A percentile compares a stretch with the other conserved stretches of the same genome.
Conservation (phyloP, 1,140 invertebrate genomes). For the Archivesica marissinica region DNA sequence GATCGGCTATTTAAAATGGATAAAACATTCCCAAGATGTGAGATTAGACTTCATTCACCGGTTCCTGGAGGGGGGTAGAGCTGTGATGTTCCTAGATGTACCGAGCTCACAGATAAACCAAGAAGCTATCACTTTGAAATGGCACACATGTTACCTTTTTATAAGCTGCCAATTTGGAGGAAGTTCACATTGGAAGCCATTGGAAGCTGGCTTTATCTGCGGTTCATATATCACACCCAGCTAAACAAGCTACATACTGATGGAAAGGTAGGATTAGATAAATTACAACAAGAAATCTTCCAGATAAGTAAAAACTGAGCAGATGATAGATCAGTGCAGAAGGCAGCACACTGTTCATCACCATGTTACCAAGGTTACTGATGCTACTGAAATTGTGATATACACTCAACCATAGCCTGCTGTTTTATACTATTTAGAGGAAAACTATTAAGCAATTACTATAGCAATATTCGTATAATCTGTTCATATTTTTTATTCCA, state of each 20-base stretch:
- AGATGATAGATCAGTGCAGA: not conserved
- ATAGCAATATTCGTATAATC: no score
- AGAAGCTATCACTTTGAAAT: conserved; percentile 22
- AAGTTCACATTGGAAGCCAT: not conserved
- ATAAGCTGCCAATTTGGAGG: not conserved
- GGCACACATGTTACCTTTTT: conserved; percentile 26
- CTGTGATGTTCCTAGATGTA: not conserved
- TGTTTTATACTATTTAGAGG: no score
- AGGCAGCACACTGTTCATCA: not conserved
- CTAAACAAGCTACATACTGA: not conserved
- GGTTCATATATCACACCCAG: conserved; percentile 5
- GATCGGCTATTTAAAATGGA: conserved; percentile 51
- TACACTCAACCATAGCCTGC: no score
- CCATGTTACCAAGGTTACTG: not conserved
- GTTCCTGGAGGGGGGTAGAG: not conserved
- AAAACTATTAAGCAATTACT: no score
- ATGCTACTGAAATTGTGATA: no score
- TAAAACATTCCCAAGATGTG: conserved; percentile 50
- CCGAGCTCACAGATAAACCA: not conserved
- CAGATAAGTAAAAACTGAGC: not conserved
- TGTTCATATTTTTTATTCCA: no score
- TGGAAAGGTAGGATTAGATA: conserved; percentile 20
- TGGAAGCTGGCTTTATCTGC: conserved; percentile 5
- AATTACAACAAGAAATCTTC: conserved; percentile 4
- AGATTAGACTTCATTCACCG: conserved; percentile 19